phyloP scores from a whole-genome alignment of 1,140 invertebrate species.

The Psix sp. region DNA sequence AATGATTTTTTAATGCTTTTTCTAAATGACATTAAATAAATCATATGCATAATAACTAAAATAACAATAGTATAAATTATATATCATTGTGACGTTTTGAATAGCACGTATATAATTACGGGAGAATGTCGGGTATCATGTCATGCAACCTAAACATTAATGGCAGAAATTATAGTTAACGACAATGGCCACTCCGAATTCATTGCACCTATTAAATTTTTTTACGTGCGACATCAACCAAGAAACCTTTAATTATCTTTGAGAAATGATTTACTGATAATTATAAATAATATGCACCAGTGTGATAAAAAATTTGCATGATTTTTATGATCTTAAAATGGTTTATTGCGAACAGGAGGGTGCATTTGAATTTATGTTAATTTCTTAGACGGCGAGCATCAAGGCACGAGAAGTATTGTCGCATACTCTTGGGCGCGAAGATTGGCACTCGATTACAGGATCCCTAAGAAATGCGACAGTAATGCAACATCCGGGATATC shows the following conservation, averaged over 20 bases:
- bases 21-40: too few species aligned
- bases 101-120: too few species aligned
- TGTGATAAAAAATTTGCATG: constrained; percentile 8
- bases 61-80: too few species aligned
- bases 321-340: constrained; percentile 8
- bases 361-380: constrained; percentile 32
- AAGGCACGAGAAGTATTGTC: constrained; percentile 71
- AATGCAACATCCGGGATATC: constrained; percentile 63
- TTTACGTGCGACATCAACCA: not conserved
- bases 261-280: constrained; percentile 27
- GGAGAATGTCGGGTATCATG: too few species aligned
- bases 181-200: not conserved
- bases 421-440: constrained; percentile 73
- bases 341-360: constrained; percentile 1
- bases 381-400: constrained; percentile 64
- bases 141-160: too few species aligned
- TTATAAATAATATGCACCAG: constrained; percentile 17
- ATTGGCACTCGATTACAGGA: constrained; percentile 74
- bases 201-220: too few species aligned
- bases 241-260: not conserved
- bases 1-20: too few species aligned
- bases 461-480: constrained; percentile 68
- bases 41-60: too few species aligned
- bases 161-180: not conserved
- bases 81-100: too few species aligned